Base-by-base conservation (phyloP, 2,888 invertebrate genomes). In the Sesia apiformis region DNA sequence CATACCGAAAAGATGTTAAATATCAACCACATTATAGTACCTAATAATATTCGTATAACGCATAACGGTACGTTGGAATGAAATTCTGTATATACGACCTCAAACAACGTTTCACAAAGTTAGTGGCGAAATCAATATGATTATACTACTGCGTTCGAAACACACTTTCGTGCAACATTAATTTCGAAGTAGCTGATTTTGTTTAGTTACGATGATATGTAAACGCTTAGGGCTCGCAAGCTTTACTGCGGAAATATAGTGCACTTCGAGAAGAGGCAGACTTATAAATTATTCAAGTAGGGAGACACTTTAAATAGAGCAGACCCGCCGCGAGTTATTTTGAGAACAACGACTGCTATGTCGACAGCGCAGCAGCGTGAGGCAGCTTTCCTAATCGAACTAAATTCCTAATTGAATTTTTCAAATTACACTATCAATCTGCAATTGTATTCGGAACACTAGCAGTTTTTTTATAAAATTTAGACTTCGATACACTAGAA, bases 221-320 rank as follows among this genome's bases (percentile, higher is more conserved):
- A 46, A 23, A 46, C 46, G 46, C 46, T 46, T n/a, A 23, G 46
- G 39, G 38, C 67, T 67, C 64, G 70, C 70, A 74, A 73, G 77
- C 76, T 76, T 73, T 73, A 74, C 75, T 71, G 67, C 76, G 77
- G 78, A 81, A 84, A 81, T 81, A 80, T 78, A 81, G 76, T 78
- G 80, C 81, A 77, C 77, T 81, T 70, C 62, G 77, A 80, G 79
- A 81, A 67, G 76, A 81, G 78, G 76, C 75, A 66, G 69, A 78
- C 81, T 86, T 81, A 89, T 89, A 86, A 86, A 86, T 87, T 84
- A 89, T 89, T 89, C 87, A 88, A 81, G 80, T 78, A 77, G 77
- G 66, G 81, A 83, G 86, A 85, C 84, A 83, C 82, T 85, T 84
- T 83, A 85, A 82, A 85, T 84, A 84, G 83, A 83, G 83, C 72